Evolutionary conservation across 2,888 invertebrate species (phyloP), one percentile per base, ranked within the genome.

Genomic region (Phoronis australis): DNA sequence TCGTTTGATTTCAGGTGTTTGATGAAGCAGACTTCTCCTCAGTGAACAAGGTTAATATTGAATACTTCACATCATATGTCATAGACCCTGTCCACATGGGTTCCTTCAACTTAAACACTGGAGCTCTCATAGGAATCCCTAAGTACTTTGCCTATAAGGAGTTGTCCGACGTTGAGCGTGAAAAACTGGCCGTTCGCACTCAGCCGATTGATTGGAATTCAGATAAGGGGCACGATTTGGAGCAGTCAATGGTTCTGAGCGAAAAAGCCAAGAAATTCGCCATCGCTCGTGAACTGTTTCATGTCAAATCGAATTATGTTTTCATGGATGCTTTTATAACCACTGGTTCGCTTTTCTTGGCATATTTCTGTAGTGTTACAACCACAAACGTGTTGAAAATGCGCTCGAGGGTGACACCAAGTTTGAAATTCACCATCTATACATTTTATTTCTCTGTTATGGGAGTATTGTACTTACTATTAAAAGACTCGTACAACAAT

Each of bases 181-280:
- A 79, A 43, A 78, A 81, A 44, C 82, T 89, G 26, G 45, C 46
- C 18, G 27, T 59, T n/a, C 50, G 57, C 69, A 84, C 84, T 55
- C 47, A 54, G 25, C 70, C 78, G 45, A 78, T 90, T 0, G 78
- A 85, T 59, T 88, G 87, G 85, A 78, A 79, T 31, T 80, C 84
- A 1, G 81, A 83, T 50, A 80, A 79, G 50, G 87, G 86, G 0
- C 73, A 82, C 59, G 73, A 83, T 48, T 78, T 91, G 40, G 76
- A 84, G 44, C 77, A 86, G 15, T 82, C 88, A 0, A 68, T 90
- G 25, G 74, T 88, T 2, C 69, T 91, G n/a, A 85, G 87, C 15
- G 86, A 88, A 55, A 83, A 85, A 54, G 90, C 88, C 9, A 85
- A 89, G 71, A 80, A 87, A 52, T 91, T 88, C 80, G 89, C 86